These are phyloP conservation scores for Cephus pygmeus DNA, from an alignment of 2,888 invertebrate genomes.

Conservation along the genomic window DNA sequence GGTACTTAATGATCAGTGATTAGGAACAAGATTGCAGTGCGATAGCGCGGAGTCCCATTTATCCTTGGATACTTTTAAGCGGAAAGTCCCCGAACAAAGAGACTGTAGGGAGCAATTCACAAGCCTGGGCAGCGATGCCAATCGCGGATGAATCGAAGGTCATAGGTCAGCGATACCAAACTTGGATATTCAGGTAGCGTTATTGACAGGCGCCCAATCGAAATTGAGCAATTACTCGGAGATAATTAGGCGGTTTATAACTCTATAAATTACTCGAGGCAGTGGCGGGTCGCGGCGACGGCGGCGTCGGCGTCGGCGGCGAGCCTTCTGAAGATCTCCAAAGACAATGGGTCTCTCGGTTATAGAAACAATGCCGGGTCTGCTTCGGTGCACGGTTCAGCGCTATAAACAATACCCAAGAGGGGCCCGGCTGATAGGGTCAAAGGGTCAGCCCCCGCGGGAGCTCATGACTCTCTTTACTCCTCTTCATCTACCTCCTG, in stretches of 20 bases:
- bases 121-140: not conserved
- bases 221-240: conserved; percentile 53
- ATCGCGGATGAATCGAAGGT: conserved; percentile 7
- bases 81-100: not conserved
- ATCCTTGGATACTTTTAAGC: not conserved
- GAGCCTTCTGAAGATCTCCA: conserved; percentile 20
- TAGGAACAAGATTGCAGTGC: not conserved
- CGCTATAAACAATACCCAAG: conserved; percentile 56
- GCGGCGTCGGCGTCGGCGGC: conserved; percentile 17
- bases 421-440: conserved; percentile 59
- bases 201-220: conserved; percentile 31
- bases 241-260: conserved; percentile 52
- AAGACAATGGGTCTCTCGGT: conserved; percentile 49
- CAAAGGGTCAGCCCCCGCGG: conserved; percentile 60
- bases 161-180: conserved; percentile 11
- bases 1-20: not conserved
- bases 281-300: conserved; percentile 35
- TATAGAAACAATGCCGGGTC: conserved; percentile 46
- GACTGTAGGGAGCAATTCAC: not conserved
- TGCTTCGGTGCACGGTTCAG: conserved; percentile 38
- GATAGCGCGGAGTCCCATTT: not conserved
- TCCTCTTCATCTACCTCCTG: conserved; percentile 45
- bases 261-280: conserved; percentile 42
- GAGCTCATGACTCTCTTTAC: conserved; percentile 60
- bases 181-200: conserved; percentile 25